Base-by-base conservation (phyloP, 92 coral and sea anemone genomes). In the Palythoa grandis region DNA sequence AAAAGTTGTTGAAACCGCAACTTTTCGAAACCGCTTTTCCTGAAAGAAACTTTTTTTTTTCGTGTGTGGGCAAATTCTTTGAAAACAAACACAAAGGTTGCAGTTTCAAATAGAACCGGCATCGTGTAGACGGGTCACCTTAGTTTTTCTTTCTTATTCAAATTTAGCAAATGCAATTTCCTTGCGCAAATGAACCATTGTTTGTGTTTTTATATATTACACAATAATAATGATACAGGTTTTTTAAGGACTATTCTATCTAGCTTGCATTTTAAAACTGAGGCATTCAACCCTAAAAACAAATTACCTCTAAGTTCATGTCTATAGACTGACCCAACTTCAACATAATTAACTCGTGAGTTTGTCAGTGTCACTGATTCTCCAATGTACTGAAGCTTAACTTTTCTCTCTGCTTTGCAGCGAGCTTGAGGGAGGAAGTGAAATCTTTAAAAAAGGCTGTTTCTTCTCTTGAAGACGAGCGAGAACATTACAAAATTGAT, bases 401-500 rank as follows among this genome's bases (percentile, higher is more conserved):
- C 2, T 2, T 38, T 35, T 69, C 40, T 48, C 20, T 65, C 24
- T 78, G 16, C 22, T 6, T 52, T 85, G 17, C 86, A 94, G 98
- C 60, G 3, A 85, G 78, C 39, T 89, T 80, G 19, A 82, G 63
- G 56, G 83, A 74, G 22, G 88, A 92, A 24, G 70, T 85, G 65
- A 39, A 80, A 25, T 61, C 88, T 22, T 47, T 79, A 10, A 76
- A 88, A 66, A 85, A 86, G 58, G 84, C 79, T 11, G 16, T 94
- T 23, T 16, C 83, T 23, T 83, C 71, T 3, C 79, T 88, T 39
- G 88, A 92, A 76, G 90, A 63, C 74, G 92, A 90, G 7, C 72
- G 86, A 15, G 78, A 82, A 1, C 78, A 78, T 23, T 52, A 88
- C 52, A 76, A 87, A 69, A 85, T 86, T 16, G 95, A 92, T 37